Evolutionary conservation across 2,113 vertebrate genomes (phyloP), one percentile per base, ranked within the genome.

Genomic region (Siniperca chuatsi): DNA sequence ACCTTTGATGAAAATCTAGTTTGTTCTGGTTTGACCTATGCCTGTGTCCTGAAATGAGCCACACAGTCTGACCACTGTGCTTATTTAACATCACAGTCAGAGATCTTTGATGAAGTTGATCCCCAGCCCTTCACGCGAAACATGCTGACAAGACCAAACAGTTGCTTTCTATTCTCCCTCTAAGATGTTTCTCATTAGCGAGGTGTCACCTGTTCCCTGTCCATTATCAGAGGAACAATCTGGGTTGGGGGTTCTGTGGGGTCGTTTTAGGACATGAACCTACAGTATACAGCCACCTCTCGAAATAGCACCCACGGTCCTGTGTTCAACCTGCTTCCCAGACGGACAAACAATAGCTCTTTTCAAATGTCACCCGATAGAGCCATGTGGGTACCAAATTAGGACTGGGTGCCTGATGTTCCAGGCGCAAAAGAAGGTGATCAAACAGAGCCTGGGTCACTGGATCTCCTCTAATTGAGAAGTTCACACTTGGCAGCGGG

Each of bases 371-470:
- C 81, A 89, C 74, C 80, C 71, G 46, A 68, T 35, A 25, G 79
- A 81, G 76, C 66, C 0, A 46, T 20, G 48, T 3, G 20, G 81
- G 50, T 80, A 84, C 92, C 88, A 93, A 94, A 94, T 92, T 88
- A 90, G 92, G 83, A 79, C 40, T 58, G 77, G 83, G 79, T 81
- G 90, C 77, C 88, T 71, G 64, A 82, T 87, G 85, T 90, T 92
- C 84, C 84, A 2, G 67, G 78, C 72, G 61, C 66, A 85, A 79
- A 74, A 62, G 72, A 88, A 87, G 87, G 87, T 88, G 90, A 91
- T 89, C 88, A 83, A 90, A 92, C 91, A 88, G 89, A 81, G 78
- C 85, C 74, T 2, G 92, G 91, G 85, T 93, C 90, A 89, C 57
- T 75, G 75, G 79, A 81, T 88, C 83, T 46, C 44, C 73, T 67